Conservation (phyloP, 2,797 vertebrate genomes). For the Mormyrops boulengeri region DNA sequence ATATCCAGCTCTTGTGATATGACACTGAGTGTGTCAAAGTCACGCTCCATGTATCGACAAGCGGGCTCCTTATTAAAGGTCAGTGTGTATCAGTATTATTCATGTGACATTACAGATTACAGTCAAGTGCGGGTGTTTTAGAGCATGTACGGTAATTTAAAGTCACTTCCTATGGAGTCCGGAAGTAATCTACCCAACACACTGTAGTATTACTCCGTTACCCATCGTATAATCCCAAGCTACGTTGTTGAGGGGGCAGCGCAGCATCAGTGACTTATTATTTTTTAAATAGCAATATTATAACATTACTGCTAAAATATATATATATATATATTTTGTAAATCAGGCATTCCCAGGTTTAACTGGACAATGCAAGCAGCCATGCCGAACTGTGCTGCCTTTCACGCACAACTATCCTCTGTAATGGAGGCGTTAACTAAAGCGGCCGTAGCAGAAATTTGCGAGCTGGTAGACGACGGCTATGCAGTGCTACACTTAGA, state of each 20-base stretch:
- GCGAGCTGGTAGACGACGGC: constrained; percentile 61
- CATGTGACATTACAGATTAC: not conserved
- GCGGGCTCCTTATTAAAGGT: not conserved
- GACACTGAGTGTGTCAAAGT: not conserved
- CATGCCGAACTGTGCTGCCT: constrained; percentile 53
- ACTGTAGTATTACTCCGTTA: constrained; percentile 2
- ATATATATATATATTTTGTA: not conserved
- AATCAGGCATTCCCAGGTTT: not conserved
- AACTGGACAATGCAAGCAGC: not conserved
- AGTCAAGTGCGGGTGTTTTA: not conserved
- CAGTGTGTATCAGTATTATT: not conserved
- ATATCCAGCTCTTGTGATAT: not conserved
- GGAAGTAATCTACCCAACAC: constrained; percentile 10
- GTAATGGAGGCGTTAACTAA: constrained; percentile 66
- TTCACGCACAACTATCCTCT: constrained; percentile 62
- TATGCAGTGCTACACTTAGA: constrained; percentile 58
- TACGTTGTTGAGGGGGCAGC: not conserved
- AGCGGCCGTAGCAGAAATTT: constrained; percentile 65
- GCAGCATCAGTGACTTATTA: not conserved
- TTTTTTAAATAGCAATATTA: not conserved
- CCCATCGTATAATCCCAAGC: not conserved
- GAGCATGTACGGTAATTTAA: constrained; percentile 13
- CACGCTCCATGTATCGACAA: not conserved
- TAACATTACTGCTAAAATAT: not conserved
- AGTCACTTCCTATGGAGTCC: constrained; percentile 1